These are phyloP conservation scores for Elysia crispata DNA, from an alignment of 2,888 invertebrate genomes.

Conservation along the genomic window DNA sequence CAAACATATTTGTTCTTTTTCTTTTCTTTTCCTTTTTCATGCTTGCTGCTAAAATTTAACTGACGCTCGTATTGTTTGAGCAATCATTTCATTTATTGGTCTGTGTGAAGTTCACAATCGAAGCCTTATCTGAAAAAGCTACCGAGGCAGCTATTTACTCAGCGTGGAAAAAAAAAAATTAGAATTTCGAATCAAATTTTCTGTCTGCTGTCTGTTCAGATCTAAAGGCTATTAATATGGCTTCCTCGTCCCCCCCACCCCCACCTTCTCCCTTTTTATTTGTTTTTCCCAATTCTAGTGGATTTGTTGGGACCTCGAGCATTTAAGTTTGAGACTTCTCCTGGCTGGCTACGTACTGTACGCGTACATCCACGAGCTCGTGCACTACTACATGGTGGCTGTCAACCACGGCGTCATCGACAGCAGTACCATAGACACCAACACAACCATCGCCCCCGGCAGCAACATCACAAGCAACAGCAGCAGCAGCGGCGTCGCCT, in stretches of 20 bases:
- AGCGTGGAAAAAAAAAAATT: too few relatives aligned
- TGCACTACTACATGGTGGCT: slow-evolving; percentile 46
- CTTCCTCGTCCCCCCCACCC: not conserved
- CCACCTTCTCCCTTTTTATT: not conserved
- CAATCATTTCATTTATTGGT: too few relatives aligned
- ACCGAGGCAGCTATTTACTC: too few relatives aligned
- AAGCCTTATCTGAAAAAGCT: too few relatives aligned
- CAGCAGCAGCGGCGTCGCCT: not conserved
- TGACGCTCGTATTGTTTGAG: too few relatives aligned
- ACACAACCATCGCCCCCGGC: slow-evolving; percentile 5
- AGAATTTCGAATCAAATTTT: too few relatives aligned
- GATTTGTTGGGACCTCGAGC: slow-evolving; percentile 38
- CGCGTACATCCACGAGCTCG: slow-evolving; percentile 42
- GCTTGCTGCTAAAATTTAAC: too few relatives aligned
- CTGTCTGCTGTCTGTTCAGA: too few relatives aligned
- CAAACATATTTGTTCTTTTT: too few relatives aligned
- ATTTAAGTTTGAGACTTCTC: slow-evolving; percentile 54
- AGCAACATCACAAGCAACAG: slow-evolving; percentile 11
- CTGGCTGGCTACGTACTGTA: slow-evolving; percentile 50
- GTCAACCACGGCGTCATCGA: not conserved
- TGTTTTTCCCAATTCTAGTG: slow-evolving; percentile 39
- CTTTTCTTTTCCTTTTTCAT: too few relatives aligned
- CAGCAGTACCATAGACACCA: slow-evolving; percentile 39
- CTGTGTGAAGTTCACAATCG: too few relatives aligned
- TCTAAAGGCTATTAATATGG: not conserved